Percentiles rank a stretch among this genome's conserved stretches.
Evolutionary conservation across 2,888 invertebrate genomes (phyloP).

Genomic region (Furcula furcula): DNA sequence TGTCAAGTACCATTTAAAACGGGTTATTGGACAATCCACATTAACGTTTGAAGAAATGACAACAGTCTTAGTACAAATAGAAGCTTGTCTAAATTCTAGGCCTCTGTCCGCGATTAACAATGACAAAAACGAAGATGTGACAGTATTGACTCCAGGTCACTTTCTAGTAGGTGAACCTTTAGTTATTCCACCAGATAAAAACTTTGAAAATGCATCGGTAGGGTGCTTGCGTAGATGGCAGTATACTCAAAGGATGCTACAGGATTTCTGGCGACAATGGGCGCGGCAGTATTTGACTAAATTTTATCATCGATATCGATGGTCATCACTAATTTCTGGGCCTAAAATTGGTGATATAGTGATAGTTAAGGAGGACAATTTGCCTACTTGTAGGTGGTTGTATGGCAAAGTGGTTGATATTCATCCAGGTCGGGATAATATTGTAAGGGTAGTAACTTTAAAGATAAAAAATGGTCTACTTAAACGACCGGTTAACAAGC

Average conservation of each 20-base stretch:
- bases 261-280: constrained; percentile 4
- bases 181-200: too few relatives aligned
- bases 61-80: constrained; percentile 4
- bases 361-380: constrained; percentile 5
- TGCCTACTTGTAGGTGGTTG: constrained; percentile 2
- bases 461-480: too few relatives aligned
- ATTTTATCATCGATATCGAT: constrained; percentile 1
- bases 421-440: too few relatives aligned
- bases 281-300: constrained; percentile 3
- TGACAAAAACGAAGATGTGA: background rate
- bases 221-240: constrained; percentile 2
- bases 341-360: constrained; percentile 4
- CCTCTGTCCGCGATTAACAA: background rate
- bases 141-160: background rate
- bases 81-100: constrained; percentile 7
- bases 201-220: background rate
- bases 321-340: background rate
- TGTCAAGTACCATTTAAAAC: too few relatives aligned
- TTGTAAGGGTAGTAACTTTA: too few relatives aligned
- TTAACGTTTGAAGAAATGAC: background rate
- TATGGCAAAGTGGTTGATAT: background rate
- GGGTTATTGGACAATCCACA: too few relatives aligned
- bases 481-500: too few relatives aligned
- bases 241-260: constrained; percentile 2
- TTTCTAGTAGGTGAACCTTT: too few relatives aligned